phyloP scores from a whole-genome alignment of 2,797 vertebrate genomes.

The Lacerta bilineata region DNA sequence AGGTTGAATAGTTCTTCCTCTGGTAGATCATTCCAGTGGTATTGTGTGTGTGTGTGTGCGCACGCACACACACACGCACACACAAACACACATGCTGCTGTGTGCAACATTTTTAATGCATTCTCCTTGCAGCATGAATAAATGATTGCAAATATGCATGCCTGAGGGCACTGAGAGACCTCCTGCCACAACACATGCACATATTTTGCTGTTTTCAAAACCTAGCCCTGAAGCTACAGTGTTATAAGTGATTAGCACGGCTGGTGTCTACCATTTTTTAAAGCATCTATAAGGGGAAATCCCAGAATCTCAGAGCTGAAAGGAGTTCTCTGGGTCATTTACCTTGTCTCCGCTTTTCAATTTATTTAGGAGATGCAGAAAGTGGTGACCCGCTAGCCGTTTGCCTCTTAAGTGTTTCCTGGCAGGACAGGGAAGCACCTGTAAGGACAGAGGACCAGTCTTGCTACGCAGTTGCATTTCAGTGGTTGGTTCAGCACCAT shows the following conservation, averaged over 20 bases:
- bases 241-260: not conserved
- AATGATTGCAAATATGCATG: constrained; percentile 18
- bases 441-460: too few species aligned
- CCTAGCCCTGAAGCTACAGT: not conserved
- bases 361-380: not conserved
- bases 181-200: not conserved
- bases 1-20: not conserved
- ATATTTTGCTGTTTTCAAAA: constrained; percentile 9
- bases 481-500: too few species aligned
- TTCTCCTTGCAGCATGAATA: constrained; percentile 48
- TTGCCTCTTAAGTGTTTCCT: too few species aligned
- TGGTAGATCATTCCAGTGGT: constrained; percentile 24
- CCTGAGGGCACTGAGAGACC: constrained; percentile 6
- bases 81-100: too few species aligned
- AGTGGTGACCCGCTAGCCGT: not conserved
- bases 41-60: constrained; percentile 10
- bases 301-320: not conserved
- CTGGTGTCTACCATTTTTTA: not conserved
- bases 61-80: too few species aligned
- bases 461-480: too few species aligned
- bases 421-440: too few species aligned
- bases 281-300: not conserved
- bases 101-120: not conserved
- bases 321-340: not conserved
- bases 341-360: not conserved